These are phyloP conservation scores for Cochlearius cochlearius DNA, from an alignment of 2,113 vertebrate genomes.

Conservation along the genomic window DNA sequence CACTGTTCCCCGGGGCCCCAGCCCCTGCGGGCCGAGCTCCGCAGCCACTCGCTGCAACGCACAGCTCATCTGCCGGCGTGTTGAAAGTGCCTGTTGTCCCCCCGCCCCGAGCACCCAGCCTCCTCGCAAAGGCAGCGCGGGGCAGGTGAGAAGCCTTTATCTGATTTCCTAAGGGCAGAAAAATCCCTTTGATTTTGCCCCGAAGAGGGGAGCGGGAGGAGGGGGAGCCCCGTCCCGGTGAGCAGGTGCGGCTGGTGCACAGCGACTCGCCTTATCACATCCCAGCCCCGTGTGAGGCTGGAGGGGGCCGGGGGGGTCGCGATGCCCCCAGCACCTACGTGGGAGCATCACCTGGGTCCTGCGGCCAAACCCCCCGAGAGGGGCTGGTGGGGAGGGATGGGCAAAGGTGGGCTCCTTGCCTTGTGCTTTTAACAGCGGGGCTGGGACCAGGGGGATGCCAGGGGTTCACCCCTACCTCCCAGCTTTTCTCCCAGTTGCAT, in stretches of 20 bases:
- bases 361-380: rapidly evolving
- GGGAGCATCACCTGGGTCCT: background rate
- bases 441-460: background rate
- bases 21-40: background rate
- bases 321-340: background rate
- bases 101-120: background rate
- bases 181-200: conserved; percentile 71
- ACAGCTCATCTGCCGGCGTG: background rate
- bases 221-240: background rate
- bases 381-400: background rate
- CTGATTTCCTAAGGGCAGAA: conserved; percentile 70
- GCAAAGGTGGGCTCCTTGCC: background rate
- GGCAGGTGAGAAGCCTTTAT: conserved; percentile 71
- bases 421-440: background rate
- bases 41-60: rapidly evolving
- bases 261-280: conserved; percentile 23
- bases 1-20: background rate
- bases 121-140: background rate
- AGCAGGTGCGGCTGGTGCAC: conserved; percentile 60
- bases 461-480: background rate
- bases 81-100: conserved; percentile 63
- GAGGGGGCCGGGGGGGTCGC: background rate
- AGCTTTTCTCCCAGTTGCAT: background rate
- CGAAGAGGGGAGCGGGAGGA: conserved; percentile 3
- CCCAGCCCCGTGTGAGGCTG: background rate